These are phyloP conservation scores for Polypterus bichir DNA, from an alignment of 2,113 vertebrate species.

Conservation along the genomic window DNA sequence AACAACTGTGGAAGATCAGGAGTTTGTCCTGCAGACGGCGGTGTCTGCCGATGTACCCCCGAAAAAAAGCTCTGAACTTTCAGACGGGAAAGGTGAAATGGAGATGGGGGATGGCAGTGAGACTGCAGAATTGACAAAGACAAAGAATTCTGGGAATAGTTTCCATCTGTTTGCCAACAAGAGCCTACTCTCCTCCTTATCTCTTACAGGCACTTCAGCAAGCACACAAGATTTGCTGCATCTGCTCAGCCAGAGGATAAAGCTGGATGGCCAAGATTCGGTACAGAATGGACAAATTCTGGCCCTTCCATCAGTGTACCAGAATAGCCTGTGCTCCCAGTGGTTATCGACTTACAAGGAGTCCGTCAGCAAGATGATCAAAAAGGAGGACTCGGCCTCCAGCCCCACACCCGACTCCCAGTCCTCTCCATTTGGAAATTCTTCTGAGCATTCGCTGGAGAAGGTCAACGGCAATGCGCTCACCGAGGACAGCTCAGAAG, in stretches of 20 bases:
- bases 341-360: conserved; percentile 57
- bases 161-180: conserved; percentile 28
- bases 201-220: conserved; percentile 50
- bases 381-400: conserved; percentile 39
- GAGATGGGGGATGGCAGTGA: conserved; percentile 54
- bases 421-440: conserved; percentile 87
- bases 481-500: conserved; percentile 34
- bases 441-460: conserved; percentile 91
- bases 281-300: conserved; percentile 31
- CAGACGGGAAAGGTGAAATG: conserved; percentile 36
- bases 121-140: conserved; percentile 49
- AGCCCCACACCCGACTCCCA: conserved; percentile 71
- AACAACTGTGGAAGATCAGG: conserved; percentile 66
- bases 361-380: background rate
- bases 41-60: conserved; percentile 57
- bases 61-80: conserved; percentile 46
- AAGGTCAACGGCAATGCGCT: conserved; percentile 31
- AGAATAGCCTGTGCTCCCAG: conserved; percentile 70
- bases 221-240: conserved; percentile 66
- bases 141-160: background rate
- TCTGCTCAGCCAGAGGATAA: conserved; percentile 71
- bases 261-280: conserved; percentile 37
- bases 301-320: conserved; percentile 54
- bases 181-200: conserved; percentile 41
- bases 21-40: conserved; percentile 61